Conservation (phyloP, 2,113 vertebrate genomes). For the Embiotoca jacksoni region DNA sequence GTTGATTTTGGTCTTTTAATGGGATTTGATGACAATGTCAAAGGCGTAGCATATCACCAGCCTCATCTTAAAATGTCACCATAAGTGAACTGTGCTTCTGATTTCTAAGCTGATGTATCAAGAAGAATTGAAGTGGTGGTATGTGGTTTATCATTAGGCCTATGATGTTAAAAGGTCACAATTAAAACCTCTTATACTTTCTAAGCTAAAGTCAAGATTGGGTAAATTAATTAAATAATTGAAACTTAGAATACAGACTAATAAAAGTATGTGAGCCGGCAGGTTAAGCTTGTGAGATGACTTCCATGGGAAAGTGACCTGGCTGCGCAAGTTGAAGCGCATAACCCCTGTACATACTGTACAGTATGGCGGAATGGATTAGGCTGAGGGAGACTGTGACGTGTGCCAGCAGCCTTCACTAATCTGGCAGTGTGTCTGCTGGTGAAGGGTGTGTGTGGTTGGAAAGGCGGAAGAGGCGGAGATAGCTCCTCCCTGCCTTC, state of each 20-base stretch:
- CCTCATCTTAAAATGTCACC: too few species aligned
- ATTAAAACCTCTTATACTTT: background rate
- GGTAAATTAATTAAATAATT: background rate
- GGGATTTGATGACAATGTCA: too few species aligned
- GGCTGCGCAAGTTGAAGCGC: conserved; percentile 54
- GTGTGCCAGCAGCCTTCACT: conserved; percentile 69
- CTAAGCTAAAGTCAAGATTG: background rate
- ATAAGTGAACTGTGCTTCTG: background rate
- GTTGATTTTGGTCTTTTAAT: too few species aligned
- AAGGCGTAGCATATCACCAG: too few species aligned
- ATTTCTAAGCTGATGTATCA: background rate
- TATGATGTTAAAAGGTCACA: background rate
- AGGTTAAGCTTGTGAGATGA: conserved; percentile 29
- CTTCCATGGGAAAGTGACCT: conserved; percentile 59
- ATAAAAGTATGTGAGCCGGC: conserved; percentile 2
- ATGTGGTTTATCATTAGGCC: background rate
- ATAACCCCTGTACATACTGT: conserved; percentile 59
- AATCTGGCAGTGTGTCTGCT: conserved; percentile 69
- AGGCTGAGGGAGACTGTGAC: conserved; percentile 59
- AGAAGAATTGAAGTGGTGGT: background rate
- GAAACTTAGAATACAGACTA: conserved; percentile 9
- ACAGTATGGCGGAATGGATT: conserved; percentile 69
- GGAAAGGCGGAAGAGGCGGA: conserved; percentile 17
- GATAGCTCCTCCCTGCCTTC: conserved; percentile 47
- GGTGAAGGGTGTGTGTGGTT: conserved; percentile 28